phyloP scores from a whole-genome alignment of 2,888 invertebrate species.

The Psylliodes chrysocephalus region DNA sequence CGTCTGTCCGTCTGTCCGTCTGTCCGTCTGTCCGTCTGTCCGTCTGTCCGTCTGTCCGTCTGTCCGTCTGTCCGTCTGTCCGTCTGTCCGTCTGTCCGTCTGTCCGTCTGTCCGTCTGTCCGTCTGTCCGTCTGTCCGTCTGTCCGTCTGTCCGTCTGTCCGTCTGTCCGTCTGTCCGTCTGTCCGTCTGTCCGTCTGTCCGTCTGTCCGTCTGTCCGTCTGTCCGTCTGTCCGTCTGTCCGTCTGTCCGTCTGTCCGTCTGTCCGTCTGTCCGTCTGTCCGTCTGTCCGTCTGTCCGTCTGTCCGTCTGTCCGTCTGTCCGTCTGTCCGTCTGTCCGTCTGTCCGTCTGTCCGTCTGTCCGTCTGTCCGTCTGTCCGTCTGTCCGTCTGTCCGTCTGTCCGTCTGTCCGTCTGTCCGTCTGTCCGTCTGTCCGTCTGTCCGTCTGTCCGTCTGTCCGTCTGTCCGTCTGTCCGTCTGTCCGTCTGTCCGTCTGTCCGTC shows the following conservation, averaged over 20 bases:
- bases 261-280: conserved; percentile 34
- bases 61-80: conserved; percentile 34
- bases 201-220: conserved; percentile 33
- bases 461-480: conserved; percentile 34
- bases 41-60: conserved; percentile 31
- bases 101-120: conserved; percentile 34
- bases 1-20: conserved; percentile 34
- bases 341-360: conserved; percentile 35
- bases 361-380: conserved; percentile 34
- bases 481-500: conserved; percentile 35
- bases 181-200: conserved; percentile 35
- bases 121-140: conserved; percentile 35
- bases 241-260: conserved; percentile 35
- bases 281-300: conserved; percentile 34
- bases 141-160: conserved; percentile 34
- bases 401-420: conserved; percentile 34
- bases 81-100: conserved; percentile 34
- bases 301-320: conserved; percentile 35
- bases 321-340: conserved; percentile 34
- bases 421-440: conserved; percentile 35
- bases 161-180: conserved; percentile 34
- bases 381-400: conserved; percentile 31
- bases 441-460: conserved; percentile 34
- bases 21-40: conserved; percentile 34
- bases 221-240: conserved; percentile 31